phyloP scores from a whole-genome alignment of 2,113 vertebrate genomes.

The Alethe castanea region DNA sequence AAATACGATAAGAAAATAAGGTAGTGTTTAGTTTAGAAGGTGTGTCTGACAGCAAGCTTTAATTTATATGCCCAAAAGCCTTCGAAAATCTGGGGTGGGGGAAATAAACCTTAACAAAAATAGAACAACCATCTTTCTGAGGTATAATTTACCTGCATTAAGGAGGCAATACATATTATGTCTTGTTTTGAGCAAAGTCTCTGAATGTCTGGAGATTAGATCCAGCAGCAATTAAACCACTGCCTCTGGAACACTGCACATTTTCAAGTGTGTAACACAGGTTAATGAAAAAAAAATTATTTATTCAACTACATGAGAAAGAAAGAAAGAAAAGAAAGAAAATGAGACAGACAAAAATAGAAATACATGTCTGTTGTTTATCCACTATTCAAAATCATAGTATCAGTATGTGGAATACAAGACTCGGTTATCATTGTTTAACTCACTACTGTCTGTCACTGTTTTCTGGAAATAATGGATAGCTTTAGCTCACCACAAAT shows the following conservation, averaged over 20 bases:
- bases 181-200: background rate
- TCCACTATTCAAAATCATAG: background rate
- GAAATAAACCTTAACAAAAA: background rate
- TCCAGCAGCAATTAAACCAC: background rate
- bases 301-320: background rate
- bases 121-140: background rate
- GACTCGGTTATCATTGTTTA: background rate
- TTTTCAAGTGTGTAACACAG: background rate
- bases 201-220: background rate
- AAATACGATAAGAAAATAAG: background rate
- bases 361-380: background rate
- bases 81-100: background rate
- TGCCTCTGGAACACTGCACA: background rate
- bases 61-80: background rate
- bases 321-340: background rate
- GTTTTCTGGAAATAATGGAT: background rate
- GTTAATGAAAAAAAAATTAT: background rate
- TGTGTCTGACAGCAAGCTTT: background rate
- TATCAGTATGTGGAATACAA: background rate
- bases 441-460: background rate
- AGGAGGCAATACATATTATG: background rate
- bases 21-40: background rate
- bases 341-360: background rate
- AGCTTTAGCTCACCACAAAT: background rate
- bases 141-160: background rate